Evolutionary conservation across 1,140 invertebrate species (phyloP).

Genomic region (Scaptomyza hsui): DNA sequence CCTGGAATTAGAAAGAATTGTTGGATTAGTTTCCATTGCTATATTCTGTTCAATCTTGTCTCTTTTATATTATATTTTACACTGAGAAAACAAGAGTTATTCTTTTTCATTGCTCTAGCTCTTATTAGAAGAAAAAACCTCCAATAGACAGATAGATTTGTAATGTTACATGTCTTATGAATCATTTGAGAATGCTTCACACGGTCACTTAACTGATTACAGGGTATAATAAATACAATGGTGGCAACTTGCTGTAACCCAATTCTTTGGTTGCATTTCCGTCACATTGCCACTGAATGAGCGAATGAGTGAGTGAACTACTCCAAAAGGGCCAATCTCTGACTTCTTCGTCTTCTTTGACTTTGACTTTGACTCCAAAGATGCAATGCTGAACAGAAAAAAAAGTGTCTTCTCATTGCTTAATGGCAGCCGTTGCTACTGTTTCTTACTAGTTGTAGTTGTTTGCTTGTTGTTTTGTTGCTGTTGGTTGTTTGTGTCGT

Average conservation of each 20-base stretch:
- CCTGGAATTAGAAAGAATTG: neutral
- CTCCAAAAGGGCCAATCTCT: constrained; percentile 43
- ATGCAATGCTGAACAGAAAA: constrained; percentile 12
- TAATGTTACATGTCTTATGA: too few relatives aligned
- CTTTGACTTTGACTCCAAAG: constrained; percentile 26
- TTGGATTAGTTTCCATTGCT: too few relatives aligned
- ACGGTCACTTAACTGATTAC: neutral
- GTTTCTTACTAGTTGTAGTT: constrained; percentile 38
- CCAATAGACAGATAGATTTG: too few relatives aligned
- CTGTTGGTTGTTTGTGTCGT: constrained; percentile 30
- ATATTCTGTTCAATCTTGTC: too few relatives aligned
- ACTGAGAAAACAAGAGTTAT: too few relatives aligned
- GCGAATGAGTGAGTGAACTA: constrained; percentile 6
- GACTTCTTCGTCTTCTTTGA: too few relatives aligned
- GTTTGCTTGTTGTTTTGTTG: constrained; percentile 23
- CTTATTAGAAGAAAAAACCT: too few relatives aligned
- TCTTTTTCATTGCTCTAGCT: too few relatives aligned
- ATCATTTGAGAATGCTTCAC: neutral
- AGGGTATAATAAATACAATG: constrained; percentile 33
- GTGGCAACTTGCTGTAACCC: constrained; percentile 53
- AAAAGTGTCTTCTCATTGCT: constrained; percentile 78
- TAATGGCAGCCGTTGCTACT: constrained; percentile 66
- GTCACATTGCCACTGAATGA: constrained; percentile 14
- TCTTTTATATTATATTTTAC: too few relatives aligned
- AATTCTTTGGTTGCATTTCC: constrained; percentile 60